phyloP scores from a whole-genome alignment of 2,888 invertebrate species.

The Temnothorax unifasciatus region DNA sequence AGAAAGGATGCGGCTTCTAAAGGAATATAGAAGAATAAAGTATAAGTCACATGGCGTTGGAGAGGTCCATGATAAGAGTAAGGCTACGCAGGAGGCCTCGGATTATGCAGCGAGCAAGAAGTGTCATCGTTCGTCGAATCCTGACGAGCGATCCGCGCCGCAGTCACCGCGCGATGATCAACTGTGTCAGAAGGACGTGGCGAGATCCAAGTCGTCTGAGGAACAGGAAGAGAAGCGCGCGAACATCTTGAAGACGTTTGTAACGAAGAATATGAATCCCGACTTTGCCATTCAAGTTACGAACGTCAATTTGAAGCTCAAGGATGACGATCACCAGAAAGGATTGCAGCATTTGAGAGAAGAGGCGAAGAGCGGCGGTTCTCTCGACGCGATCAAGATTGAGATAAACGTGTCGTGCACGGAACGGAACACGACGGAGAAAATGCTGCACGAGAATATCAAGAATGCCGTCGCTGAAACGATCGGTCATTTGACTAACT shows the following conservation, averaged over 20 bases:
- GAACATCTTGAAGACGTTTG: constrained; percentile 59
- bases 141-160: background rate
- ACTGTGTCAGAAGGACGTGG: constrained; percentile 4
- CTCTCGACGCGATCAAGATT: constrained; percentile 81
- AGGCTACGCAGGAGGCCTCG: background rate
- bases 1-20: constrained; percentile 71
- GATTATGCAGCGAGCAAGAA: background rate
- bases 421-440: constrained; percentile 72
- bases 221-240: constrained; percentile 59
- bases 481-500: constrained; percentile 34
- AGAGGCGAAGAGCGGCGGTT: constrained; percentile 68
- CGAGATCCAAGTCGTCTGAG: constrained; percentile 22
- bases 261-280: constrained; percentile 63
- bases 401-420: constrained; percentile 84
- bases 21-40: constrained; percentile 75
- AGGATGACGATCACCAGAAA: constrained; percentile 72
- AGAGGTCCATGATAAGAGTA: background rate
- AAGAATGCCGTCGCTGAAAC: constrained; percentile 48
- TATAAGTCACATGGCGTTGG: constrained; percentile 45
- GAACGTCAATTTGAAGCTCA: constrained; percentile 81
- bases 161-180: constrained; percentile 8
- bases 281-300: constrained; percentile 82
- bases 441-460: constrained; percentile 56
- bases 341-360: constrained; percentile 63
- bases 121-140: background rate